Evolutionary conservation across 2,797 vertebrate genomes (phyloP).

Genomic region (Neosalanx taihuensis): DNA sequence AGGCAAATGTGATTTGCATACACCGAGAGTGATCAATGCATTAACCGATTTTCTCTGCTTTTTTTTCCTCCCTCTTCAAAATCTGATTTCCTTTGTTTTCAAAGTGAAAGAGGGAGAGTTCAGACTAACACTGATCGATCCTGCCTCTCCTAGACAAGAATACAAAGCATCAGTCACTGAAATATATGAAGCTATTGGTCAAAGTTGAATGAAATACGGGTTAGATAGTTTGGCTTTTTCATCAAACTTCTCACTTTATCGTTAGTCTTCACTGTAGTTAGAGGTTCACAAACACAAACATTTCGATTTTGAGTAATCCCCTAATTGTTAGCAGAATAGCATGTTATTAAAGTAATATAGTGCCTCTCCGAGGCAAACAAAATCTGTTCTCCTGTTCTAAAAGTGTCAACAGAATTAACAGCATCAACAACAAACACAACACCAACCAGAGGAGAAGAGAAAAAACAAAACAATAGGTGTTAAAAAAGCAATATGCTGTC

Average conservation of each 20-base stretch:
- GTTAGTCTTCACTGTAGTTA: background rate
- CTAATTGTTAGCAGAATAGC: slow-evolving; percentile 57
- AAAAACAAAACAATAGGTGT: slow-evolving; percentile 82
- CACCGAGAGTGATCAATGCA: slow-evolving; percentile 76
- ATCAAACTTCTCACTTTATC: background rate
- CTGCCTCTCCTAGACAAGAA: slow-evolving; percentile 87
- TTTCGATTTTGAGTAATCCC: slow-evolving; percentile 65
- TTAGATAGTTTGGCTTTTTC: background rate
- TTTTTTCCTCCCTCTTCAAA: slow-evolving; percentile 55
- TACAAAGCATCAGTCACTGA: slow-evolving; percentile 84
- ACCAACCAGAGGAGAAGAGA: slow-evolving; percentile 49
- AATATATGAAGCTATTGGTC: slow-evolving; percentile 57
- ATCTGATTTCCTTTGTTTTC: slow-evolving; percentile 81
- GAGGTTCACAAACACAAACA: background rate
- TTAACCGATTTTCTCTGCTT: slow-evolving; percentile 77
- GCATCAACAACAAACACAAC: slow-evolving; percentile 37
- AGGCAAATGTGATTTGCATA: slow-evolving; percentile 81
- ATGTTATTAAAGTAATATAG: slow-evolving; percentile 76
- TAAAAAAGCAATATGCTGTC: slow-evolving; percentile 79
- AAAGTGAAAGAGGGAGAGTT: slow-evolving; percentile 74
- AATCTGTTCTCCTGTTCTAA: slow-evolving; percentile 77
- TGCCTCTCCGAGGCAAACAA: slow-evolving; percentile 84
- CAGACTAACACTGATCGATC: slow-evolving; percentile 79
- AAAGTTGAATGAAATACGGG: slow-evolving; percentile 36
- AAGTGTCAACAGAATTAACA: slow-evolving; percentile 55